Percentiles rank a stretch among this genome's conserved stretches.
These are phyloP conservation scores for Hippopotamyrus pictus DNA, from an alignment of 2,797 vertebrate genomes.

Conservation along the genomic window DNA sequence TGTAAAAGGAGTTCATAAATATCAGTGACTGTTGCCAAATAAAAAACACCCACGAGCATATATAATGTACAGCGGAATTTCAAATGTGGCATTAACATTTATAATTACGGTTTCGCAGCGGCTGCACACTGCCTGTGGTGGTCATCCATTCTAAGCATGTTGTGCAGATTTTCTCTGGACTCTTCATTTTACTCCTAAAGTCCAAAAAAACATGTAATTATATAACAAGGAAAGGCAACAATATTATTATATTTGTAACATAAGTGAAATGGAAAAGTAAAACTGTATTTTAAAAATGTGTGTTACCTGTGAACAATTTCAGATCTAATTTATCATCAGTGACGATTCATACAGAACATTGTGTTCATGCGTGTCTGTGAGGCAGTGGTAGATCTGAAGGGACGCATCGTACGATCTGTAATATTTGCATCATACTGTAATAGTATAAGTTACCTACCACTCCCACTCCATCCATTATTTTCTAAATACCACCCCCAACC, in stretches of 20 bases:
- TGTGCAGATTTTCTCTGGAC: not conserved
- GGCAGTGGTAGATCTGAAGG: not conserved
- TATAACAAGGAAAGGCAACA: not conserved
- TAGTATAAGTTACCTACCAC: slow-evolving; percentile 50
- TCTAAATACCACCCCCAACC: slow-evolving; percentile 50
- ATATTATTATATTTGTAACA: not conserved
- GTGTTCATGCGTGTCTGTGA: not conserved
- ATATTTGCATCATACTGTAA: slow-evolving; percentile 62
- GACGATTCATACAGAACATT: not conserved
- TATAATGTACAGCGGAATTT: not conserved
- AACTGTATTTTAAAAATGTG: not conserved
- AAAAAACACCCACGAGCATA: not conserved
- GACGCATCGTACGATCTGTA: slow-evolving; percentile 1
- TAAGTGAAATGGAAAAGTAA: not conserved
- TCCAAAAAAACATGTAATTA: not conserved
- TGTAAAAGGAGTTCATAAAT: not conserved
- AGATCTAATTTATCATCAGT: not conserved
- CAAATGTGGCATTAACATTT: not conserved
- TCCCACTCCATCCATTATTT: slow-evolving; percentile 43
- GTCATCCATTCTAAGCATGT: not conserved
- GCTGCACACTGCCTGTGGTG: not conserved
- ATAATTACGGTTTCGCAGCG: not conserved
- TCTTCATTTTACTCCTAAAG: not conserved
- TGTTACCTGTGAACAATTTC: not conserved
- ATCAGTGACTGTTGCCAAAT: not conserved